Evolutionary conservation across 2,888 invertebrate genomes (phyloP).

Genomic region (Vanessa cardui): DNA sequence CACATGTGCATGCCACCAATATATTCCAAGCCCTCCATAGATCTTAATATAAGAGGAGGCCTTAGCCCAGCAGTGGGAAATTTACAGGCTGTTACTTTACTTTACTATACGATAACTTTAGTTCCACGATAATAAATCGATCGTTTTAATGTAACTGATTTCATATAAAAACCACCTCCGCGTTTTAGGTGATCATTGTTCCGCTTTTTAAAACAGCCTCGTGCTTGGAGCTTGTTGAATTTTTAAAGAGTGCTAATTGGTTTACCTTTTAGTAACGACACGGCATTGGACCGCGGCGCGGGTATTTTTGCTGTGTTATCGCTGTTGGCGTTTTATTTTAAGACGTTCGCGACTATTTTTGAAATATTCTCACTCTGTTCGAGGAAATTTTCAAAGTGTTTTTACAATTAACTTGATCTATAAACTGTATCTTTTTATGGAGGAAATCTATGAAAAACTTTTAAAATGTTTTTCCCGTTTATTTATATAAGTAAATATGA

Average conservation of each 20-base stretch:
- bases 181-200: slow-evolving; percentile 11
- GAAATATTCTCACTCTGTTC: not conserved
- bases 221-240: slow-evolving; percentile 44
- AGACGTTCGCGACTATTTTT: slow-evolving; percentile 5
- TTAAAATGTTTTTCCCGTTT: too few relatives aligned
- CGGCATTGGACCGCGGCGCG: slow-evolving; percentile 12
- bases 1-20: too few relatives aligned
- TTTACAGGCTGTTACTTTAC: too few relatives aligned
- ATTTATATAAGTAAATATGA: too few relatives aligned
- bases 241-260: slow-evolving; percentile 54
- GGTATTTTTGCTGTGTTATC: slow-evolving; percentile 17
- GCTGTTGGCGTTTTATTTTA: slow-evolving; percentile 14
- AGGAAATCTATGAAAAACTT: too few relatives aligned
- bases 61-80: too few relatives aligned
- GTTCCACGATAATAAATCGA: too few relatives aligned
- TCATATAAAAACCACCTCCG: slow-evolving; percentile 20
- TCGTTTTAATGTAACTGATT: too few relatives aligned
- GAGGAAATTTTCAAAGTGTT: not conserved
- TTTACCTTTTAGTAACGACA: slow-evolving; percentile 45
- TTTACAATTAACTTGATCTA: not conserved
- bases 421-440: not conserved
- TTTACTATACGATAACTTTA: too few relatives aligned
- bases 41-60: too few relatives aligned
- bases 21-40: too few relatives aligned
- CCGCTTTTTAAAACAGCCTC: slow-evolving; percentile 48